phyloP scores from a whole-genome alignment of 2,797 vertebrate species.

The Dryobates pubescens region DNA sequence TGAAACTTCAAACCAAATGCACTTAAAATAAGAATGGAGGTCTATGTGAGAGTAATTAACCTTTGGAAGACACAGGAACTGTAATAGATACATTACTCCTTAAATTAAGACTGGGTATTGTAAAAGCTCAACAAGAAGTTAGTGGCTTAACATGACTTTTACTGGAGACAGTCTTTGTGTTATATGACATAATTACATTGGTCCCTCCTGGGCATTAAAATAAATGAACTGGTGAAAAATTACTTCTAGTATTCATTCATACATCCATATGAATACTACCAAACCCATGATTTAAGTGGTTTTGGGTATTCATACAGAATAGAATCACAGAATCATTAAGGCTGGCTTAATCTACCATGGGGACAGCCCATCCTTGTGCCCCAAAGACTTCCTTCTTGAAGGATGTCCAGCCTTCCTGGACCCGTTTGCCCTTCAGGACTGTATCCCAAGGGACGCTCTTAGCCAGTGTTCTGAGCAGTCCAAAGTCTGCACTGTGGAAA shows the following conservation, averaged over 20 bases:
- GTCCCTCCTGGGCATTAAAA: neutral
- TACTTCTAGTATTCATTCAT: neutral
- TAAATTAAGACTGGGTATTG: neutral
- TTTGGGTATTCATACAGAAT: neutral
- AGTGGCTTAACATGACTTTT: neutral
- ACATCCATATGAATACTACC: neutral
- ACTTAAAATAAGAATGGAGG: constrained; percentile 17
- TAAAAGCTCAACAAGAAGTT: neutral
- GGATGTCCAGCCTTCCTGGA: too few relatives aligned
- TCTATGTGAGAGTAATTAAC: neutral
- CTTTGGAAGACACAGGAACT: neutral
- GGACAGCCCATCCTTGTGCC: too few relatives aligned
- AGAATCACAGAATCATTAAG: too few relatives aligned
- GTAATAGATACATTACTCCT: neutral
- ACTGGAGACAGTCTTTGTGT: neutral
- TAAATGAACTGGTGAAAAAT: neutral
- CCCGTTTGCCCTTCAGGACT: too few relatives aligned
- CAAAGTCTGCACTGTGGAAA: too few relatives aligned
- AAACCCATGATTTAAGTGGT: neutral
- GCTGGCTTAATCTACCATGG: too few relatives aligned
- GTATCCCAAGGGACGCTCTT: too few relatives aligned
- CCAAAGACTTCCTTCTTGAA: too few relatives aligned
- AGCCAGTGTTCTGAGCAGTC: too few relatives aligned
- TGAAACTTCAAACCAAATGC: neutral
- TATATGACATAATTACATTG: neutral